Percentiles rank a stretch among this genome's conserved stretches.
phyloP scores from a whole-genome alignment of 2,888 invertebrate genomes.

The Andrena dorsata region DNA sequence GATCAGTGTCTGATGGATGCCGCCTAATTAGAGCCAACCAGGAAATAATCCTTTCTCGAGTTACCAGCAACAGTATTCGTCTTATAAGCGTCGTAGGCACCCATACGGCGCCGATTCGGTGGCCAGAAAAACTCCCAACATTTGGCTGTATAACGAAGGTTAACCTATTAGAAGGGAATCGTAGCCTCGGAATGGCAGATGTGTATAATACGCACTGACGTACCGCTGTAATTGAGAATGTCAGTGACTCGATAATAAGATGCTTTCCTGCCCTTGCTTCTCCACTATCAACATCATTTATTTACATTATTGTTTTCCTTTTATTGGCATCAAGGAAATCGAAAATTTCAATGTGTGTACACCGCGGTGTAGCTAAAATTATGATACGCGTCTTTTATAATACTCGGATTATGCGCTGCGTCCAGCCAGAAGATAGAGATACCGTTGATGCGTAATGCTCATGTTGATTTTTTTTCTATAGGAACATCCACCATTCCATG shows the following conservation, averaged over 20 bases:
- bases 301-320: background rate
- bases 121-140: constrained; percentile 57
- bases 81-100: constrained; percentile 68
- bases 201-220: constrained; percentile 57
- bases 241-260: constrained; percentile 54
- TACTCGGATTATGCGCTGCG: background rate
- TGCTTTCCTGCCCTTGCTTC: constrained; percentile 15
- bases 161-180: constrained; percentile 67
- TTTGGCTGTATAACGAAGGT: constrained; percentile 71
- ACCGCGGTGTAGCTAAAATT: no score
- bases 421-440: no score
- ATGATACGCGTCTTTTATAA: background rate
- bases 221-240: constrained; percentile 53
- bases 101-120: constrained; percentile 75
- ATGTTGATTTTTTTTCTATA: constrained; percentile 66
- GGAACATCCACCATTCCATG: constrained; percentile 84
- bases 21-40: constrained; percentile 33
- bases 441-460: background rate
- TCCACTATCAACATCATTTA: constrained; percentile 11
- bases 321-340: background rate
- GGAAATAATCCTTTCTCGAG: background rate
- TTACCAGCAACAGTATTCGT: constrained; percentile 46
- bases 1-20: constrained; percentile 16
- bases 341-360: background rate
- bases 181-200: constrained; percentile 68